These are phyloP conservation scores for Tenthredo scrophulariae DNA, from an alignment of 2,888 invertebrate genomes.

Conservation along the genomic window DNA sequence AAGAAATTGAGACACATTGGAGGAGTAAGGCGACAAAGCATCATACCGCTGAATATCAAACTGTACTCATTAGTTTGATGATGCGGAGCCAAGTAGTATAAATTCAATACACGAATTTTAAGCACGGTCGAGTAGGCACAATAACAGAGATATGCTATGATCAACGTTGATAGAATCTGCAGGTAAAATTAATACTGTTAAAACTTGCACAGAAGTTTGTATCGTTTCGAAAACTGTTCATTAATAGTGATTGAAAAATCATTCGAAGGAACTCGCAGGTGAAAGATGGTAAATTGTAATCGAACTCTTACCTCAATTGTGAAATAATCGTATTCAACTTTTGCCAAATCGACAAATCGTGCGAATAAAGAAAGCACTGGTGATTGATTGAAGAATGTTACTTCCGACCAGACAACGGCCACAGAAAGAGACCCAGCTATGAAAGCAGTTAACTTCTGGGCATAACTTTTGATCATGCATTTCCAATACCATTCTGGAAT, in stretches of 20 bases:
- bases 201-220: neutral
- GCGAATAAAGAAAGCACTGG: constrained; percentile 98
- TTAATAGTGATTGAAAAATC: constrained; percentile 47
- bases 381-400: constrained; percentile 96
- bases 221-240: neutral
- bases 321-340: constrained; percentile 91
- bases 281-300: constrained; percentile 44
- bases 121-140: constrained; percentile 99
- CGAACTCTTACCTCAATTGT: constrained; percentile 89
- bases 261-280: neutral
- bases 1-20: constrained; percentile 99
- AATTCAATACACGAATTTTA: constrained; percentile 96
- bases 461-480: constrained; percentile 89
- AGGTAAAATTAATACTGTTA: constrained; percentile 66
- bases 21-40: constrained; percentile 97
- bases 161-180: constrained; percentile 92
- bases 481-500: constrained; percentile 98
- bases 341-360: constrained; percentile 92
- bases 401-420: constrained; percentile 99
- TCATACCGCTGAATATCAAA: constrained; percentile 99
- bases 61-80: constrained; percentile 99
- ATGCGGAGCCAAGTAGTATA: constrained; percentile 97
- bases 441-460: constrained; percentile 87
- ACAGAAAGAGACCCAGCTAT: constrained; percentile 89
- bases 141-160: constrained; percentile 96